Evolutionary conservation across 2,888 invertebrate species (phyloP).

Genomic region (Chymomyza amoena): DNA sequence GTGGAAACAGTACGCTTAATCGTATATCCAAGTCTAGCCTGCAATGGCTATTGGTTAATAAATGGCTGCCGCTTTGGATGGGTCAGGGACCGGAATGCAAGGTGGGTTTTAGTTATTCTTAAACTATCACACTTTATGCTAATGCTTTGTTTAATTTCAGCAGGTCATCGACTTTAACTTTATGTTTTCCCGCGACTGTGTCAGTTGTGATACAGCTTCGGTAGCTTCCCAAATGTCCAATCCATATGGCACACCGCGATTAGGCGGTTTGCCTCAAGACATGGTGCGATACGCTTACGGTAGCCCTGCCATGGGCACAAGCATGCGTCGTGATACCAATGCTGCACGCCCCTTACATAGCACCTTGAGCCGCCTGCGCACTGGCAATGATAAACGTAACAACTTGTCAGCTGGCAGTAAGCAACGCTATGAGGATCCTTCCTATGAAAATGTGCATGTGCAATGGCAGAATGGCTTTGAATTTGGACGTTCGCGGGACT

Average conservation of each 20-base stretch:
- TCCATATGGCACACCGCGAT: constrained; percentile 71
- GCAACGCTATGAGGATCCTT: constrained; percentile 76
- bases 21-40: constrained; percentile 83
- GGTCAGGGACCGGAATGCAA: constrained; percentile 81
- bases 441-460: constrained; percentile 78
- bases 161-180: constrained; percentile 80
- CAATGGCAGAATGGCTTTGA: constrained; percentile 79
- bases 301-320: constrained; percentile 31
- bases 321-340: constrained; percentile 60
- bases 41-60: constrained; percentile 84
- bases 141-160: not conserved
- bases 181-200: constrained; percentile 79
- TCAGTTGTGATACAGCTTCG: constrained; percentile 74
- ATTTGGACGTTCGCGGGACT: constrained; percentile 77
- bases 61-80: constrained; percentile 84
- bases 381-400: constrained; percentile 29
- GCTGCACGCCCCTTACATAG: constrained; percentile 71
- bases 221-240: constrained; percentile 71
- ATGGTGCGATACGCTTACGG: constrained; percentile 69
- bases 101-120: constrained; percentile 39
- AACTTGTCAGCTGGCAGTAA: constrained; percentile 15
- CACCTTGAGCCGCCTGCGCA: constrained; percentile 74
- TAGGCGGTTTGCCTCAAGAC: constrained; percentile 73
- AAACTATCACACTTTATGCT: not conserved
- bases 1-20: constrained; percentile 72